These are phyloP conservation scores for Thaleichthys pacificus DNA, from an alignment of 2,797 vertebrate genomes.

Conservation along the genomic window DNA sequence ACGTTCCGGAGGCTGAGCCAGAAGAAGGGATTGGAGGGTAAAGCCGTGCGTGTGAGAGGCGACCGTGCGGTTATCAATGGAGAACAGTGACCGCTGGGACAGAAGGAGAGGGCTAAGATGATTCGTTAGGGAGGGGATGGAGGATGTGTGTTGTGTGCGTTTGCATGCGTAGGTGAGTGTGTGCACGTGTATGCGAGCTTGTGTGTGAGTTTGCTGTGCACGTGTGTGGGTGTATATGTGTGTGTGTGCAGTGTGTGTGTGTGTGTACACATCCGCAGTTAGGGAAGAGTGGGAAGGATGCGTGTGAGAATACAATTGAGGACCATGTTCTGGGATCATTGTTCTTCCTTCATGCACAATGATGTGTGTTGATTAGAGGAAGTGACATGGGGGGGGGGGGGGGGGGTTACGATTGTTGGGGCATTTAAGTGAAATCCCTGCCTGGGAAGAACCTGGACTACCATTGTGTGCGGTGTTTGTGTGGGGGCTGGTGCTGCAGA, in stretches of 20 bases:
- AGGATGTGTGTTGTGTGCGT: not conserved
- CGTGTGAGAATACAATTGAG: too few species aligned
- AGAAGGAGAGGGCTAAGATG: conserved; percentile 42
- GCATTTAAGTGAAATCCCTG: conserved; percentile 42
- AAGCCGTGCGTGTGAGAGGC: conserved; percentile 38
- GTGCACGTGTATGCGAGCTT: not conserved
- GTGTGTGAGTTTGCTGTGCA: not conserved
- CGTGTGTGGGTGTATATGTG: not conserved
- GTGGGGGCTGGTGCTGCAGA: conserved; percentile 1
- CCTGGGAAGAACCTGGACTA: not conserved
- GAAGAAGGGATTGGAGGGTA: conserved; percentile 56
- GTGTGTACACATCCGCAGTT: not conserved
- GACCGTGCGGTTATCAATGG: conserved; percentile 65
- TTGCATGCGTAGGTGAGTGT: not conserved
- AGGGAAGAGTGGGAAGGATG: too few species aligned
- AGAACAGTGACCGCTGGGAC: conserved; percentile 67
- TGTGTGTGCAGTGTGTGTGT: not conserved
- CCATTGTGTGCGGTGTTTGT: not conserved
- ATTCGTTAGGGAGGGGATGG: conserved; percentile 8
- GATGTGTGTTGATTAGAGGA: not conserved
- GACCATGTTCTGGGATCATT: too few species aligned
- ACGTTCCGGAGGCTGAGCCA: conserved; percentile 59
- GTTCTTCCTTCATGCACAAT: too few species aligned
- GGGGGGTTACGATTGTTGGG: conserved; percentile 9
- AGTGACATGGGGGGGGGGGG: not conserved